Evolutionary conservation across 1,140 invertebrate genomes (phyloP), one percentile per base, ranked within the genome.

Genomic region (Drosophila repletoides): DNA sequence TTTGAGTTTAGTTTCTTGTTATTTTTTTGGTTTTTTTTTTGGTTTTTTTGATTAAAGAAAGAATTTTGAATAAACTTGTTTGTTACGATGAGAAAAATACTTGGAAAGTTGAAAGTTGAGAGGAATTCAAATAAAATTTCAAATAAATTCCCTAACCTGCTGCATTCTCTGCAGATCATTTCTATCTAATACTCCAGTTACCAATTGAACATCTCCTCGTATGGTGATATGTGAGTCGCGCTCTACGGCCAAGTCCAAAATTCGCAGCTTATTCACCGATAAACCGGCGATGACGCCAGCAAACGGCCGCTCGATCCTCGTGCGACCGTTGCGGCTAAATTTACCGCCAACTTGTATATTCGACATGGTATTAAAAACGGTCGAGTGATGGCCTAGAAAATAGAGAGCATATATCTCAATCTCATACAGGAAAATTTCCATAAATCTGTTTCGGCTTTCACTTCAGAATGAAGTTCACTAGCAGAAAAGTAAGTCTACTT

Each of bases 291-390:
- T 94, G 19, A 97, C 95, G 6, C 97, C 97, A 43, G 94, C 92
- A 90, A 97, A 96, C 5, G 96, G 93, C 51, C 94, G 91, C 65
- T 96, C 94, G 21, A 98, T 95, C 46, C 93, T 92, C 22, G 92
- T 92, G 49, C 91, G 90, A 77, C 94, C 95, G 90, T 93, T 94
- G 74, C 94, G 93, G 12, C 95, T 95, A 92, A 94, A 94, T 71
- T 95, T 95, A 3, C 97, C 97, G 10, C 98, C 98, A n/a, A 98
- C 93, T 79, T 96, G 95, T 45, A 98, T 95, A 14, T 94, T 94
- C 5, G 96, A 96, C 92, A 98, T 97, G 76, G 94, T 95, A 91
- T 98, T 98, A 91, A 98, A 98, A 14, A 97, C 95, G 38, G 94
- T 95, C 40, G 97, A 93, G 76, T 98, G 97, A 75, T 95, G 93